phyloP scores from a whole-genome alignment of 2,113 vertebrate species.

The Neolamprologus sp. region DNA sequence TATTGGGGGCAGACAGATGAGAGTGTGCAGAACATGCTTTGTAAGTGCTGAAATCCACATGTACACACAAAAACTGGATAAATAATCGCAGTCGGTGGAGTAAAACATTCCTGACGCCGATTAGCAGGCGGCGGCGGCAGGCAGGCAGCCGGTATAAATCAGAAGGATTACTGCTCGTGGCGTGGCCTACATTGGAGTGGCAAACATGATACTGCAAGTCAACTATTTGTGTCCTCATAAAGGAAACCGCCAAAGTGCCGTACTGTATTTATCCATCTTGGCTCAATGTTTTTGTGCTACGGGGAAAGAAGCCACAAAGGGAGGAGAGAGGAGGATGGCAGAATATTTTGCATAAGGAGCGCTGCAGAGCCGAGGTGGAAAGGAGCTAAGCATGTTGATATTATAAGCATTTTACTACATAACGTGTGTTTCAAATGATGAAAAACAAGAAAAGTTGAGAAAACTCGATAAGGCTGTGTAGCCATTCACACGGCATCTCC shows the following conservation, averaged over 20 bases:
- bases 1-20: not conserved
- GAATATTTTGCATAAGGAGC: not conserved
- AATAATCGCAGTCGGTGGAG: not conserved
- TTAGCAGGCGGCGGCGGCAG: not conserved
- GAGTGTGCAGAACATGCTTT: not conserved
- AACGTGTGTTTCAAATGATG: not conserved
- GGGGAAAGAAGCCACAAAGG: not conserved
- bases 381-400: not conserved
- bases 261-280: constrained; percentile 4
- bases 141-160: not conserved
- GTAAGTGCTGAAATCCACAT: not conserved
- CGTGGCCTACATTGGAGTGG: not conserved
- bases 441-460: not conserved
- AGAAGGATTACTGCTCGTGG: constrained; percentile 10
- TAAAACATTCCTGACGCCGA: constrained; percentile 7
- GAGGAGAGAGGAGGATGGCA: not conserved
- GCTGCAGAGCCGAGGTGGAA: not conserved
- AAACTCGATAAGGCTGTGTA: not conserved
- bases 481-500: not conserved
- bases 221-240: constrained; percentile 55
- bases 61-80: not conserved
- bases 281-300: constrained; percentile 5
- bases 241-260: constrained; percentile 12
- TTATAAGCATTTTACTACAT: rapidly evolving
- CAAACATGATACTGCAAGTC: constrained; percentile 51